Evolutionary conservation across 64 coral and sea anemone genomes (phyloP).

Genomic region (Dendrophyllia cribrosa): DNA sequence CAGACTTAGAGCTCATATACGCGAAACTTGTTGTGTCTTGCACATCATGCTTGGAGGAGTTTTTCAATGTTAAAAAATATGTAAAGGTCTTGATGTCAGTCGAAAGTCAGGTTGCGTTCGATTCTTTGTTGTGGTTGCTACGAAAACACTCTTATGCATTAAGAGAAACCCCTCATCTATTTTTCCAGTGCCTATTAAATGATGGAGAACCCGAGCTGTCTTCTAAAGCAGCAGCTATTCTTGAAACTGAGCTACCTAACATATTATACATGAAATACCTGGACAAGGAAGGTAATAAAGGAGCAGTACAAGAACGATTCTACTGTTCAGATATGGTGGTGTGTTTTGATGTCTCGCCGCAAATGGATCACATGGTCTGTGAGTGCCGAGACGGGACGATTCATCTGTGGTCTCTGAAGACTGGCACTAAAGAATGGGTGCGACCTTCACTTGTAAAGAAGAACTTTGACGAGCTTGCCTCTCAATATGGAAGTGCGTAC

Average conservation of each 20-base stretch:
- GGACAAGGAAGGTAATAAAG: neutral
- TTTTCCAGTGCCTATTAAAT: neutral
- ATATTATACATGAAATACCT: neutral
- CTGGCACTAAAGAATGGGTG: neutral
- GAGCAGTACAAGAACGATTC: neutral
- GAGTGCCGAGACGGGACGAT: constrained; percentile 12
- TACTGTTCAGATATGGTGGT: constrained; percentile 19
- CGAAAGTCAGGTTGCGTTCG: neutral
- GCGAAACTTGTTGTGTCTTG: too few species aligned
- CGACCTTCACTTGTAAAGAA: neutral
- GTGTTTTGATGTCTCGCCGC: constrained; percentile 19
- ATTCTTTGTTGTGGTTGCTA: neutral
- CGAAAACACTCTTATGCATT: neutral
- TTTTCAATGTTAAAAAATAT: too few species aligned
- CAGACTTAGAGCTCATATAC: neutral
- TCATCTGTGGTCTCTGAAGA: constrained; percentile 37
- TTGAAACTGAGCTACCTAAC: neutral
- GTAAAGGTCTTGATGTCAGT: too few species aligned
- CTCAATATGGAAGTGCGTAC: neutral
- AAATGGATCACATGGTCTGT: constrained; percentile 15
- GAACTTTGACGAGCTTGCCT: neutral
- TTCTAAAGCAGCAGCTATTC: neutral
- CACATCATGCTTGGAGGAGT: too few species aligned
- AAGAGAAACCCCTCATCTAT: neutral
- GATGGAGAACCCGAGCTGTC: neutral